Percentiles rank a stretch among this genome's conserved stretches.
Conservation (phyloP, 2,113 vertebrate species). For the Oxygymnocypris stewartii region DNA sequence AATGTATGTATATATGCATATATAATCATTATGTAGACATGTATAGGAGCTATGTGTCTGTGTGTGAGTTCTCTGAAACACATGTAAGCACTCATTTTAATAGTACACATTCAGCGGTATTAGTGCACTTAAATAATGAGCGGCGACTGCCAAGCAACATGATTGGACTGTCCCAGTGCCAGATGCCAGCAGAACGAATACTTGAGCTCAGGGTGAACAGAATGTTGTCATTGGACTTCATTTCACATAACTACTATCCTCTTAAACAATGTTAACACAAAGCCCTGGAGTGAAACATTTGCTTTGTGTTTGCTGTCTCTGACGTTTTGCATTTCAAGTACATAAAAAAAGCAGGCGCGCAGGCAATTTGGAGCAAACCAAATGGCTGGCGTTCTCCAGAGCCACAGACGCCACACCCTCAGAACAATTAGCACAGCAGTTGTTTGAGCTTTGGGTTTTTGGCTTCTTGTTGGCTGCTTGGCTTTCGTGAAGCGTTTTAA, state of each 20-base stretch:
- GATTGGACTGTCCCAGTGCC: background rate
- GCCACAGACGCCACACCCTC: constrained; percentile 68
- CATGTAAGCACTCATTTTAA: constrained; percentile 38
- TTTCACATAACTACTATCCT: constrained; percentile 40
- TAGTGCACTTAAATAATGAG: constrained; percentile 38
- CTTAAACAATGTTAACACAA: constrained; percentile 8
- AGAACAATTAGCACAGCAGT: constrained; percentile 66
- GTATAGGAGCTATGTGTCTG: background rate
- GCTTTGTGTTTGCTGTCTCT: background rate
- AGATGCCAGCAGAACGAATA: constrained; percentile 12
- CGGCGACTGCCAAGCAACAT: constrained; percentile 9
- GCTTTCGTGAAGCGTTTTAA: constrained; percentile 51
- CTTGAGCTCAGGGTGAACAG: constrained; percentile 11
- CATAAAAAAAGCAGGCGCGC: constrained; percentile 39
- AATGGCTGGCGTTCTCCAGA: background rate
- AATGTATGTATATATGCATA: background rate
- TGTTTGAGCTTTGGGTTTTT: constrained; percentile 44
- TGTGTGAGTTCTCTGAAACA: constrained; percentile 27
- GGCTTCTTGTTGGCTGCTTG: constrained; percentile 48
- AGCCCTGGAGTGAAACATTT: background rate
- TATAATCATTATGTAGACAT: background rate
- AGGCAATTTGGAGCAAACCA: constrained; percentile 24
- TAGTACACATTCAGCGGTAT: constrained; percentile 21
- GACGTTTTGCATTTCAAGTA: background rate
- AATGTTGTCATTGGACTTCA: background rate